A percentile compares a stretch with the other conserved stretches of the same genome.
phyloP scores from a whole-genome alignment of 2,888 invertebrate genomes.

The Escarpia spicata region DNA sequence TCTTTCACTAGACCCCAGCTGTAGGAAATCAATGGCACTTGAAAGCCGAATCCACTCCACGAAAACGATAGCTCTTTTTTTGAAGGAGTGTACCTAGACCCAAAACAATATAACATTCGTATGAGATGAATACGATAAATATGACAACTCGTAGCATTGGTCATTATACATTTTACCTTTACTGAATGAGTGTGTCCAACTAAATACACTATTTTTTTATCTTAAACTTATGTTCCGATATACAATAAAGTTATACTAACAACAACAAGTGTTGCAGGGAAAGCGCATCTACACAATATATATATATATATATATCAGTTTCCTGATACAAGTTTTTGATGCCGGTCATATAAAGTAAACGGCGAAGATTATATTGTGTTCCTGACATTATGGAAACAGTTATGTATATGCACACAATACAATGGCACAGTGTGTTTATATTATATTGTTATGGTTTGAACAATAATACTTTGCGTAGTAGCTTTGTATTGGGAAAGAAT shows the following conservation, averaged over 20 bases:
- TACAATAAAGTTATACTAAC: background rate
- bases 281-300: too few relatives aligned
- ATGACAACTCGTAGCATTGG: background rate
- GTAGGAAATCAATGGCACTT: background rate
- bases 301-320: too few relatives aligned
- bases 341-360: too few relatives aligned
- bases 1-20: background rate
- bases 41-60: background rate
- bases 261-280: background rate
- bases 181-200: background rate
- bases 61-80: background rate
- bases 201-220: background rate
- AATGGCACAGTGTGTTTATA: too few relatives aligned
- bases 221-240: background rate
- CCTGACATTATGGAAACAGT: too few relatives aligned
- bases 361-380: too few relatives aligned
- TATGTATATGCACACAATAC: too few relatives aligned
- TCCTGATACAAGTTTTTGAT: too few relatives aligned
- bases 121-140: background rate
- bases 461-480: too few relatives aligned
- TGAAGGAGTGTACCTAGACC: background rate
- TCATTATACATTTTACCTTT: background rate
- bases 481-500: too few relatives aligned
- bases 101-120: background rate
- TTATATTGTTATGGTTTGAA: too few relatives aligned